Percentiles rank a stretch among this genome's conserved stretches.
Conservation (phyloP, 1,140 invertebrate species). For the Pseudomyrmex gracilis region DNA sequence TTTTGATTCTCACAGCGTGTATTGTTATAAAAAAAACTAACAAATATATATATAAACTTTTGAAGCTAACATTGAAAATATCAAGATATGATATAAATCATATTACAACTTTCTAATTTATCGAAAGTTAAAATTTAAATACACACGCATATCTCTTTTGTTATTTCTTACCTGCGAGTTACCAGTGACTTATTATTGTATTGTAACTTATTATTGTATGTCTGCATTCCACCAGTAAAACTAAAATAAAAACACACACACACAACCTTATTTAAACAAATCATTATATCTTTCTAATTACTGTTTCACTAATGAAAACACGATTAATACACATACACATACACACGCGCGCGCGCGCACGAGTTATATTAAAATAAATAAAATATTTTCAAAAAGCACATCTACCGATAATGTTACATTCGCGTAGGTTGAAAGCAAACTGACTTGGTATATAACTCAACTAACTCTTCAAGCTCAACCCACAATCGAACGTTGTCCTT, state of each 20-base stretch:
- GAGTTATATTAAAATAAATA: background rate
- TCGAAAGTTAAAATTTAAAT: too few relatives aligned
- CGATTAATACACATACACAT: background rate
- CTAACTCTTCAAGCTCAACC: conserved; percentile 67
- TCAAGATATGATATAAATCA: too few relatives aligned
- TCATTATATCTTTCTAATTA: background rate
- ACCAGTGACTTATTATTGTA: too few relatives aligned
- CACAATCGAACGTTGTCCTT: conserved; percentile 77
- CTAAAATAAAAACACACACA: background rate
- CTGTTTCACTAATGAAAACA: background rate
- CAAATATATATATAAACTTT: background rate
- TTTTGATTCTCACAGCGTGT: background rate
- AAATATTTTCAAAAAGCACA: background rate
- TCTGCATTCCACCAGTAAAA: background rate
- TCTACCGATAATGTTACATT: conserved; percentile 36
- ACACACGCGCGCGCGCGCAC: too few relatives aligned
- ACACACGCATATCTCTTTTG: too few relatives aligned
- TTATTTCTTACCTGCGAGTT: too few relatives aligned
- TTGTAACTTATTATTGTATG: background rate
- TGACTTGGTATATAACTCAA: conserved; percentile 82
- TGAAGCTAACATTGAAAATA: too few relatives aligned
- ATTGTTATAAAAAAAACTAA: background rate
- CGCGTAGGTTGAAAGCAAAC: conserved; percentile 77
- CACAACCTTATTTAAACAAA: background rate
- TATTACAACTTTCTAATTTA: too few relatives aligned